Base-by-base conservation (phyloP, 2,113 vertebrate species). In the Excalfactoria chinensis region DNA sequence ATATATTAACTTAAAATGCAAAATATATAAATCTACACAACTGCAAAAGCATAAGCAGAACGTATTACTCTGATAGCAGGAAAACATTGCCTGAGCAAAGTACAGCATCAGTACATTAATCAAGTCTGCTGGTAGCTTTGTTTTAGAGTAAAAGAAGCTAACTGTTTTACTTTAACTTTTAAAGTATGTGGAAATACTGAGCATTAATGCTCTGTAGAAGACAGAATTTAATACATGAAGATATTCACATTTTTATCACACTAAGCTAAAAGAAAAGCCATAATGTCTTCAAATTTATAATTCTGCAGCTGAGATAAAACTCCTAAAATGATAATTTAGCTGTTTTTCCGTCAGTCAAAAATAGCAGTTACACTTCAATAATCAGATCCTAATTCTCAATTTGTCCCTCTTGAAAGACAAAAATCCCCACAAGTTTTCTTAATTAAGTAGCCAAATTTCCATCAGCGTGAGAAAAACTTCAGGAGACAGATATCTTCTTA, bases 1-100 rank as follows among this genome's bases (percentile, higher is more conserved):
- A 90, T 60, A 85, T 83, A 95, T 96, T 93, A 40, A 84, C 40
- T 95, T 89, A 94, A 94, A 94, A 93, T 77, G 43, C 69, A 89
- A 93, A 94, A 89, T 30, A n/a, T 71, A 53, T 35, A 94, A 43
- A 66, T 60, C 69, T 92, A 48, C 58, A 32, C 89, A 87, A 17
- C 35, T 91, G 70, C 44, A 95, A 93, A 6, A 90, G 67, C 89
- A 84, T 69, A 66, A 89, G 78, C 51, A 89, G 91, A 96, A 81
- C 84, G 28, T 83, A 87, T 91, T 93, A 59, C 46, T 83, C 43
- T 77, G 68, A 73, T 86, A 62, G 94, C 92, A 91, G 44, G 26
- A 75, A 87, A 91, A 30, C 3, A 2, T 4, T 75, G 32, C 37
- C 56, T 81, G 51, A 89, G 82, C 25, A 91, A 37, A 2, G 0